A percentile compares a stretch with the other conserved stretches of the same genome.
These are phyloP conservation scores for Steromphala cineraria DNA, from an alignment of 2,888 invertebrate genomes.

Conservation along the genomic window DNA sequence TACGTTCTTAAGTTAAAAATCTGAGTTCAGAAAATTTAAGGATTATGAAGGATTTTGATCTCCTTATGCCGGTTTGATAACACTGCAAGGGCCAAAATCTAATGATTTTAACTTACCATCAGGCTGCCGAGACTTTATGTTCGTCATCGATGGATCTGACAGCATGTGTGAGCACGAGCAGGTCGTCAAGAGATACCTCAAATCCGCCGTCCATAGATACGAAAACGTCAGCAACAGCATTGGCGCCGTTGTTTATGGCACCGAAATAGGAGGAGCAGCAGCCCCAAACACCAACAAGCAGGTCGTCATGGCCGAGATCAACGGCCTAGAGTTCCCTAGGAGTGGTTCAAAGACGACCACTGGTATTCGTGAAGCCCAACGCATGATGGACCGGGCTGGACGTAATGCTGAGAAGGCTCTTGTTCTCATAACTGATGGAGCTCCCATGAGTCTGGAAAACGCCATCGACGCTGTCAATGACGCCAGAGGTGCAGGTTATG, in stretches of 20 bases:
- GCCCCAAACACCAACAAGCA: constrained; percentile 8
- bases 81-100: too few relatives aligned
- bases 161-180: constrained; percentile 8
- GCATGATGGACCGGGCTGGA: background rate
- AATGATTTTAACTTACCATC: background rate
- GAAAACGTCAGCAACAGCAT: constrained; percentile 2
- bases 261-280: background rate
- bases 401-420: background rate
- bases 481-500: background rate
- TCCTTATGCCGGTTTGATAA: too few relatives aligned
- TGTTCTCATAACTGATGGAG: constrained; percentile 19
- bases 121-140: constrained; percentile 15
- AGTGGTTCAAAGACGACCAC: constrained; percentile 10
- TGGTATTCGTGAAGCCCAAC: background rate
- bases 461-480: background rate
- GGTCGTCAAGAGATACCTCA: constrained; percentile 18
- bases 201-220: background rate
- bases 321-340: background rate
- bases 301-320: background rate
- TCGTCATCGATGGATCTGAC: constrained; percentile 24
- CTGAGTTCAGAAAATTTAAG: too few relatives aligned
- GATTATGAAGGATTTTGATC: too few relatives aligned
- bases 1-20: too few relatives aligned
- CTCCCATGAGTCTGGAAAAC: background rate
- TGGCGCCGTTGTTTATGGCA: background rate